Percentiles rank a stretch among this genome's conserved stretches.
These are phyloP conservation scores for Muraenolepis orangiensis DNA, from an alignment of 2,797 vertebrate species.

Conservation along the genomic window DNA sequence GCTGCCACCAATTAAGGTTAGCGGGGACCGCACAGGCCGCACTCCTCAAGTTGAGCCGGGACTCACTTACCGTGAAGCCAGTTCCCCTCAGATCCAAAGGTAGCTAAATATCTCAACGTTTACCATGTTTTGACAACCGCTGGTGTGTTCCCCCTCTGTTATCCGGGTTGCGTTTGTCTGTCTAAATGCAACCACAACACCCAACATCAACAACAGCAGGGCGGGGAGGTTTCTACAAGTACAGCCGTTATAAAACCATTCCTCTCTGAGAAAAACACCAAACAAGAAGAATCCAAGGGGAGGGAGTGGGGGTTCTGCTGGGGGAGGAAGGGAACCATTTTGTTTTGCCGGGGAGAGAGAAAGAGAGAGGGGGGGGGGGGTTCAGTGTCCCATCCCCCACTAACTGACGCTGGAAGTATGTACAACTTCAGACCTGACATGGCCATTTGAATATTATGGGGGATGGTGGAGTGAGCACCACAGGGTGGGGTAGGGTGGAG, in stretches of 20 bases:
- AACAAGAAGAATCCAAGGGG: not conserved
- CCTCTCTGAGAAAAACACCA: not conserved
- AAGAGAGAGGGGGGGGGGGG: conserved; percentile 13
- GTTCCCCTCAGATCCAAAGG: not conserved
- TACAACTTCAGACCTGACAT: conserved; percentile 45
- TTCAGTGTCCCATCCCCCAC: conserved; percentile 54
- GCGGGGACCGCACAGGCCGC: not conserved
- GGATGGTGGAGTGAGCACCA: conserved; percentile 39
- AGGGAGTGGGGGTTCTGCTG: not conserved
- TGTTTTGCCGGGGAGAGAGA: not conserved
- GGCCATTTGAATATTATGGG: conserved; percentile 53
- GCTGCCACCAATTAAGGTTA: not conserved
- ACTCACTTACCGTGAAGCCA: too few species aligned
- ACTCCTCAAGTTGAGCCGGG: not conserved
- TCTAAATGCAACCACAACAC: too few species aligned
- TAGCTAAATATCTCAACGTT: not conserved
- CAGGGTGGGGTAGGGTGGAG: conserved; percentile 12
- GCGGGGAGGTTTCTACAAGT: not conserved
- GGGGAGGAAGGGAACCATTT: conserved; percentile 11
- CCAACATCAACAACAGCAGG: too few species aligned
- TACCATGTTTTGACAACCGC: not conserved
- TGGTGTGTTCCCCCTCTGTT: not conserved
- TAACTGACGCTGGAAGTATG: conserved; percentile 32
- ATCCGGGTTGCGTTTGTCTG: not conserved
- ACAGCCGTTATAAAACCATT: not conserved